Percentiles rank a stretch among this genome's conserved stretches.
phyloP scores from a whole-genome alignment of 2,888 invertebrate genomes.

The Acheta domesticus region DNA sequence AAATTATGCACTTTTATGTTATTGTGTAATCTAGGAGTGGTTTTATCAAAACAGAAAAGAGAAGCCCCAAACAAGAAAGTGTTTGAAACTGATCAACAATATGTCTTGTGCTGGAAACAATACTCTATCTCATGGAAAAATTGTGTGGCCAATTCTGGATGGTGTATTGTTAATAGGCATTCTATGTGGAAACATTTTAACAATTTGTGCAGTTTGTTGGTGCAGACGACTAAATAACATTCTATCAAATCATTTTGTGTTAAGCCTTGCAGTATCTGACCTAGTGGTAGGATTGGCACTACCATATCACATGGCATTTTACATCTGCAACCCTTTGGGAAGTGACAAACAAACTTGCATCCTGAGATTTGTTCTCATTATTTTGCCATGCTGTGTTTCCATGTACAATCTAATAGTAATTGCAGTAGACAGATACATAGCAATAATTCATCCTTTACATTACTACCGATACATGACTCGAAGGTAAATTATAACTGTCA shows the following conservation, averaged over 20 bases:
- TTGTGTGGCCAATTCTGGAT: slow-evolving; percentile 64
- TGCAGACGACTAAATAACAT: slow-evolving; percentile 66
- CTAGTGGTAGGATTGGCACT: slow-evolving; percentile 71
- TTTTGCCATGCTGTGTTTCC: slow-evolving; percentile 73
- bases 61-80: too few species aligned
- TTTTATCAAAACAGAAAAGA: too few species aligned
- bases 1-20: too few species aligned
- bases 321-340: slow-evolving; percentile 60
- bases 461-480: slow-evolving; percentile 68
- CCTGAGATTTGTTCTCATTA: slow-evolving; percentile 68
- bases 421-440: slow-evolving; percentile 74
- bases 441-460: slow-evolving; percentile 74
- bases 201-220: slow-evolving; percentile 68
- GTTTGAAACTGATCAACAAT: too few species aligned
- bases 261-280: slow-evolving; percentile 75
- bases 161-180: slow-evolving; percentile 63
- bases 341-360: slow-evolving; percentile 62
- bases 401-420: slow-evolving; percentile 75
- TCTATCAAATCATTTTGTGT: slow-evolving; percentile 73
- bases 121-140: neutral
- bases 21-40: too few species aligned
- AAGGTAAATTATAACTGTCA: slow-evolving; percentile 40
- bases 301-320: slow-evolving; percentile 76
- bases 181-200: slow-evolving; percentile 69
- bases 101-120: too few species aligned